Base-by-base conservation (phyloP, 1,140 invertebrate genomes). In the Stegodyphus dumicola region DNA sequence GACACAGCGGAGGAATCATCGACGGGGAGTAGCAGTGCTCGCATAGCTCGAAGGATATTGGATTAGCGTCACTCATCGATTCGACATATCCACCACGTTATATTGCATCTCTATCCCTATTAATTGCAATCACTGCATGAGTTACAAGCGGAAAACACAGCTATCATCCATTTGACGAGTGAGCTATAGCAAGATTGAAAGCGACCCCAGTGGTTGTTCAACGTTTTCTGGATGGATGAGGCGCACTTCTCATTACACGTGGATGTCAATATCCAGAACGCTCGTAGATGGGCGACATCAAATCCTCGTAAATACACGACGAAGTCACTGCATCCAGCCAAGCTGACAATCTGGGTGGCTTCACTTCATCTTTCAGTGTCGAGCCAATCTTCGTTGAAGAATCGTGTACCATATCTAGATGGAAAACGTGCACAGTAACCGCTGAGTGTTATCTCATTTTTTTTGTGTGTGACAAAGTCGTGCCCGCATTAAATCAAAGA, bases 91-190 rank as follows among this genome's bases (percentile, higher is more conserved):
- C 1, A 5, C n/a, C 17, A 11, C 33, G 66, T 3, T 2, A 69
- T 69, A 69, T 69, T 69, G 66, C 66, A 69, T 4, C n/a, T n/a
- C n/a, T 69, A 69, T 69, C 3, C 66, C 66, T 69, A 69, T n/a
- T 13, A 69, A 69, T 69, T 69, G 66, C 66, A 69, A 48, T 69
- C 66, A 69, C 66, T 69, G n/a, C 66, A 6, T 7, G 7, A 69
- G 33, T 69, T 69, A 69, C 33, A 18, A 15, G 1, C 5, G 33
- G 17, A 2, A 69, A n/a, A 69, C 33, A 48, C 17, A 69, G 33
- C 66, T 69, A 69, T n/a, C 3, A 69, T 2, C 17, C 66, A 69
- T 69, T 69, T 69, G 66, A 1, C 56, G 5, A 60, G 15, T 60
- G 5, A 5, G 56, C 66, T 69, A 9, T 69, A n/a, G 66, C 66